Evolutionary conservation across 2,888 invertebrate species (phyloP).

Genomic region (Napeogenes inachia): DNA sequence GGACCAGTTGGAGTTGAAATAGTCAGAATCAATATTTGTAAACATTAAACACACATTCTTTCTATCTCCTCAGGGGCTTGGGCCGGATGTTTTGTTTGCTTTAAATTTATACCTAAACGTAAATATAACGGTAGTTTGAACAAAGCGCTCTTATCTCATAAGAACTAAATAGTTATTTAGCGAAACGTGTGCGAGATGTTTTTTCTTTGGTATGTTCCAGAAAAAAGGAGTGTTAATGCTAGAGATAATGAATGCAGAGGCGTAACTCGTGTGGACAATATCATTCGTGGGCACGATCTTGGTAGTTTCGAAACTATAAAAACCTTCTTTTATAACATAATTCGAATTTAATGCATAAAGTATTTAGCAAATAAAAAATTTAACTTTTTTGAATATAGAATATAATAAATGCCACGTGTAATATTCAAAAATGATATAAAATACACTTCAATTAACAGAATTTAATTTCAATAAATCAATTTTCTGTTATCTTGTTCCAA

Average conservation of each 20-base stretch:
- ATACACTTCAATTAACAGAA: background rate
- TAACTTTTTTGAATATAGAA: background rate
- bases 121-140: slow-evolving; percentile 52
- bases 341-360: background rate
- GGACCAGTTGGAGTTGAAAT: slow-evolving; percentile 29
- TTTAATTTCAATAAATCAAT: background rate
- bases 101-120: slow-evolving; percentile 41
- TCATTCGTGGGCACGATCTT: slow-evolving; percentile 23
- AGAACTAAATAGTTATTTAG: slow-evolving; percentile 59
- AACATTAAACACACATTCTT: slow-evolving; percentile 34
- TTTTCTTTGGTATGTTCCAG: slow-evolving; percentile 40
- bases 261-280: slow-evolving; percentile 21
- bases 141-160: slow-evolving; percentile 59
- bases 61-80: slow-evolving; percentile 30
- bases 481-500: background rate
- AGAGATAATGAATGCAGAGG: slow-evolving; percentile 21
- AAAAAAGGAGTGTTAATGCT: slow-evolving; percentile 46
- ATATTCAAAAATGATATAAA: background rate
- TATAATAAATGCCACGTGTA: background rate
- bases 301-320: background rate
- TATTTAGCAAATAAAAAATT: background rate
- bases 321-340: background rate
- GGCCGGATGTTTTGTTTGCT: slow-evolving; percentile 45
- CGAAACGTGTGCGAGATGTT: slow-evolving; percentile 59
- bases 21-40: slow-evolving; percentile 29